Base-by-base conservation (phyloP, 2,113 vertebrate genomes). In the Cyanoramphus novaezelandiae region DNA sequence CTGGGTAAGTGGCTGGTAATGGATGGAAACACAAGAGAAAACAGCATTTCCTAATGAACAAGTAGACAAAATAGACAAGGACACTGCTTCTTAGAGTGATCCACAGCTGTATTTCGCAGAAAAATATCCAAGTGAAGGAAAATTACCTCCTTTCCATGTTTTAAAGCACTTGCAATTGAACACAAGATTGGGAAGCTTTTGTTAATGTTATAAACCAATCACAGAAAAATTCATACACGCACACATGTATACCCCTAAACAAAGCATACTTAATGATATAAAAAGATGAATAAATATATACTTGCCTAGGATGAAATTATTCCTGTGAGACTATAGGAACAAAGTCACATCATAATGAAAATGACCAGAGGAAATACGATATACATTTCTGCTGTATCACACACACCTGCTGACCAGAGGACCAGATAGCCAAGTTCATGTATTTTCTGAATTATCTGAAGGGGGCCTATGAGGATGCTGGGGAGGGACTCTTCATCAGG, bases 21-120 rank as follows among this genome's bases (percentile, higher is more conserved):
- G n/a, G 82, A 84, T 63, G 69, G 86, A 86, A 92, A 79, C 12
- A 31, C 23, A 50, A 41, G 50, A 86, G 76, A 96, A 93, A 92
- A 72, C 7, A 86, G 41, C 49, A 55, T 76, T 95, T 90, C 59
- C 85, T 88, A 81, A 64, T 0, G 29, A 91, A 76, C 50, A 77
- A 52, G 28, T 82, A 21, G 24, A 71, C 39, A 89, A 96, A 95
- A 86, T n/a, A 43, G 57, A 65, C n/a, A 62, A 79, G 82, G 79
- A n/a, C 55, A 25, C 12, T 69, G 68, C 69, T 85, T 68, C 67
- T 93, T 47, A 39, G 67, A 13, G 59, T 60, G 46, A 87, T 35
- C 37, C 70, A 69, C 57, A 69, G 57, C 60, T 84, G 13, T 47
- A 80, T 82, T 92, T 68, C 67, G n/a, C 28, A 90, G 55, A 59